Conservation (phyloP, 2,113 vertebrate genomes). For the Podilymbus podiceps region DNA sequence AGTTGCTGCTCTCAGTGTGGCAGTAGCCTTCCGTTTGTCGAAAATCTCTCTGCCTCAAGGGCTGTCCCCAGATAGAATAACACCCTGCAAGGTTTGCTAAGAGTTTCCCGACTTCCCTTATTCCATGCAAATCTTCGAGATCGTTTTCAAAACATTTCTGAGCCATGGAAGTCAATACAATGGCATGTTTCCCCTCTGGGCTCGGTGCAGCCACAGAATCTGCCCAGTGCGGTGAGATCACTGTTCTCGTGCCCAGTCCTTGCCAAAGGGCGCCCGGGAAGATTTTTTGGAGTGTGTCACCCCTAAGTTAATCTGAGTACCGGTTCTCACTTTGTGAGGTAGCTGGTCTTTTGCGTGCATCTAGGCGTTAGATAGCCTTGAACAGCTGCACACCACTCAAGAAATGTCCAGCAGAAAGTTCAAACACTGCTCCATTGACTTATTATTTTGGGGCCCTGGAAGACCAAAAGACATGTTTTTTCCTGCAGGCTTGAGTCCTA, state of each 20-base stretch:
- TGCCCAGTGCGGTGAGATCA: background rate
- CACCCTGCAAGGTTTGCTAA: background rate
- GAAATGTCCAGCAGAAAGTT: background rate
- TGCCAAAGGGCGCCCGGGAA: background rate
- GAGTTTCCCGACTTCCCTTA: background rate
- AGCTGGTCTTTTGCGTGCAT: background rate
- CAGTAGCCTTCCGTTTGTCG: background rate
- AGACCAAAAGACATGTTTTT: background rate
- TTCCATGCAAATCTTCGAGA: background rate
- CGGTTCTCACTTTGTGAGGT: background rate
- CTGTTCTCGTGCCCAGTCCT: background rate
- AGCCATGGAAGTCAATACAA: background rate
- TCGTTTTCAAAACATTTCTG: background rate
- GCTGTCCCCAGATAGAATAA: background rate
- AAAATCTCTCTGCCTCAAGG: background rate
- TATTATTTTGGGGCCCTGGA: background rate
- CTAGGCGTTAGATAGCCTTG: accelerated
- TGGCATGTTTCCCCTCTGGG: background rate
- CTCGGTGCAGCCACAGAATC: background rate
- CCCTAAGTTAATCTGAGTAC: background rate
- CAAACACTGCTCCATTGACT: background rate
- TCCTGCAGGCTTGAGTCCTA: background rate
- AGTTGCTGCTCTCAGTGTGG: accelerated
- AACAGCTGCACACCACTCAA: background rate
- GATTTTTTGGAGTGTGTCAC: background rate